Evolutionary conservation across 2,888 invertebrate species (phyloP), one percentile per base, ranked within the genome.

Genomic region (Liopterus haemorrhoidalis): DNA sequence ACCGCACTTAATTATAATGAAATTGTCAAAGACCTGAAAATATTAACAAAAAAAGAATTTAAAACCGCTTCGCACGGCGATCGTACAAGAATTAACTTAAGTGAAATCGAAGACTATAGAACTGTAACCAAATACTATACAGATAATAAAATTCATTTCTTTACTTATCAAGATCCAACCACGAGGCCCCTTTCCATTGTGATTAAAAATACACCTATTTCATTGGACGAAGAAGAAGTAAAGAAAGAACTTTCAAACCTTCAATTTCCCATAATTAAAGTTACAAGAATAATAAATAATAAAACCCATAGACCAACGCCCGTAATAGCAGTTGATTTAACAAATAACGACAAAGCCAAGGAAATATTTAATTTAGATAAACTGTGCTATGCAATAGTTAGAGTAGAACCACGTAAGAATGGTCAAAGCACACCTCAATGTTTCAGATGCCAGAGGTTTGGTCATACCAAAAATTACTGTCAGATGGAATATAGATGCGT

Each of bases 381-480:
- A 12, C 31, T 54, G 4, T 27, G 49, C 2, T 50, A 53, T 20
- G 44, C 44, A 3, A 44, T 36, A 30, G 38, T 53, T 9, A 12
- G n/a, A 8, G 20, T 51, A 5, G 53, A 55, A 38, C 36, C 46
- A 20, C 53, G 49, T 1, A 30, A 25, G 4, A 37, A 36, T 37
- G 51, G 46, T 32, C 35, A 28, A 20, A 45, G 37, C n/a, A 49
- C 52, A 2, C 33, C 45, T 1, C 52, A 55, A 27, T 53, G 55
- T 25, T 35, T 14, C 1, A 11, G 41, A 9, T 53, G 53, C 30
- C 55, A 53, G 33, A 6, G 15, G 14, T 53, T 41, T 12, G 49
- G 51, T 1, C 51, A 54, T 32, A 54, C 51, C 1, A 42, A 50
- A 28, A 47, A 40, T 11, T 55, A 53, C 40, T 50, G 52, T 25